Evolutionary conservation across 1,140 invertebrate genomes (phyloP).

Genomic region (Heliothis subflexa): DNA sequence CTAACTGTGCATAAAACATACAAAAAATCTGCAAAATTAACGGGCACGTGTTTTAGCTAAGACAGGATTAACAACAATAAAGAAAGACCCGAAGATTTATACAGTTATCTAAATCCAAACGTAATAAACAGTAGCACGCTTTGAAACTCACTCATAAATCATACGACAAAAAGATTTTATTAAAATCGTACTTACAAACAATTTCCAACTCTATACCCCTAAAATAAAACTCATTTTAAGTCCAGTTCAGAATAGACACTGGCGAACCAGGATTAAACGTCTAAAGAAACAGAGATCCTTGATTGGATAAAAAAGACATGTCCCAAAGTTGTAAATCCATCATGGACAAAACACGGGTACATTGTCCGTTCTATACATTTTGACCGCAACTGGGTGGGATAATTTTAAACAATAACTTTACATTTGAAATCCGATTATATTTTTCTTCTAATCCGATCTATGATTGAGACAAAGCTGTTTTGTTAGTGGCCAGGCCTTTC

Average conservation of each 20-base stretch:
- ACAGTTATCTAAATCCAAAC: constrained; percentile 33
- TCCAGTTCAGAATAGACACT: background rate
- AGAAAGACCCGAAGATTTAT: constrained; percentile 7
- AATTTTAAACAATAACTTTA: constrained; percentile 44
- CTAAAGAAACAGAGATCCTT: constrained; percentile 23
- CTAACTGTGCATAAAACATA: constrained; percentile 25
- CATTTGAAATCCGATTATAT: constrained; percentile 43
- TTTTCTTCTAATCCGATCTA: constrained; percentile 41
- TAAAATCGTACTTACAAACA: background rate
- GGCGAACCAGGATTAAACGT: constrained; percentile 3
- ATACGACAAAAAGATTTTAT: constrained; percentile 12
- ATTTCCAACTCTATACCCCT: background rate
- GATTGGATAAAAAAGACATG: constrained; percentile 37
- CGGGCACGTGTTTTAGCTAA: constrained; percentile 21
- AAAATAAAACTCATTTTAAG: background rate
- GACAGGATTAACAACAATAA: background rate
- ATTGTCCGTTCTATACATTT: constrained; percentile 19
- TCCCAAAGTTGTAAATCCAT: constrained; percentile 41
- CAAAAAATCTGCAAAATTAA: constrained; percentile 4
- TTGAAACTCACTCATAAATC: constrained; percentile 36
- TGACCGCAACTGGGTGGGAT: constrained; percentile 41
- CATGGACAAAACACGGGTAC: constrained; percentile 31
- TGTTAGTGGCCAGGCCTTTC: constrained; percentile 34
- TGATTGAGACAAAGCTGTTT: constrained; percentile 38
- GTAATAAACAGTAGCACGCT: constrained; percentile 38